These are phyloP conservation scores for Steinernema hermaphroditum DNA, from an alignment of 2,888 invertebrate species.

Conservation along the genomic window DNA sequence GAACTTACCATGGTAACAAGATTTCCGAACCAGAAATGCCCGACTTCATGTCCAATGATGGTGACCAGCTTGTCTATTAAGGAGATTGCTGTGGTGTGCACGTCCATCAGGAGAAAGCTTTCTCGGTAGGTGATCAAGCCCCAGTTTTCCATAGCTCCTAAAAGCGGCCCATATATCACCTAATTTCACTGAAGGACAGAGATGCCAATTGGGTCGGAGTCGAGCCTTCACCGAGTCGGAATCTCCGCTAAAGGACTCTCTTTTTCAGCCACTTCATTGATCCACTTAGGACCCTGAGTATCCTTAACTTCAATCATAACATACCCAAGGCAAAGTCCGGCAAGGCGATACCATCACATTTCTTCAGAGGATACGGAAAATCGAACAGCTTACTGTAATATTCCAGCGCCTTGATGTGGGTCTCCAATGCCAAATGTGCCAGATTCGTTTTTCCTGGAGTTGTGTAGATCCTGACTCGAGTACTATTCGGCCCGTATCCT, in stretches of 20 bases:
- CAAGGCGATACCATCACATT: constrained; percentile 90
- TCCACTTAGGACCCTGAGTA: too few relatives aligned
- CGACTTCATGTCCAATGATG: constrained; percentile 80
- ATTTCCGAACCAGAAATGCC: constrained; percentile 96
- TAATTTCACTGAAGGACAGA: too few relatives aligned
- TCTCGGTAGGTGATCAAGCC: neutral
- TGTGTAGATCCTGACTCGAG: constrained; percentile 69
- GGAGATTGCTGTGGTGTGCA: constrained; percentile 70
- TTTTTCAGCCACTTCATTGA: too few relatives aligned
- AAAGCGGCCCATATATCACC: too few relatives aligned
- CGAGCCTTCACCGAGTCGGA: too few relatives aligned
- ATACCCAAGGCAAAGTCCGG: constrained; percentile 79
- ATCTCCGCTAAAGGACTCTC: too few relatives aligned
- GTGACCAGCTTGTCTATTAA: constrained; percentile 83
- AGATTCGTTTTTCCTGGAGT: constrained; percentile 87
- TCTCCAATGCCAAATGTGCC: constrained; percentile 81
- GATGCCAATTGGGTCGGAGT: too few relatives aligned
- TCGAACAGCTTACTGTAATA: constrained; percentile 91
- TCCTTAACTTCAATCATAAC: too few relatives aligned
- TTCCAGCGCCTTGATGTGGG: constrained; percentile 82
- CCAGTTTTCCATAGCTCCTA: neutral
- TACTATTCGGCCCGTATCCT: constrained; percentile 37
- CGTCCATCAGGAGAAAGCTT: neutral
- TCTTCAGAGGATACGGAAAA: constrained; percentile 88
- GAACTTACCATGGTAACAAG: constrained; percentile 82